phyloP scores from a whole-genome alignment of 2,888 invertebrate genomes.

The Melipona bicolor region DNA sequence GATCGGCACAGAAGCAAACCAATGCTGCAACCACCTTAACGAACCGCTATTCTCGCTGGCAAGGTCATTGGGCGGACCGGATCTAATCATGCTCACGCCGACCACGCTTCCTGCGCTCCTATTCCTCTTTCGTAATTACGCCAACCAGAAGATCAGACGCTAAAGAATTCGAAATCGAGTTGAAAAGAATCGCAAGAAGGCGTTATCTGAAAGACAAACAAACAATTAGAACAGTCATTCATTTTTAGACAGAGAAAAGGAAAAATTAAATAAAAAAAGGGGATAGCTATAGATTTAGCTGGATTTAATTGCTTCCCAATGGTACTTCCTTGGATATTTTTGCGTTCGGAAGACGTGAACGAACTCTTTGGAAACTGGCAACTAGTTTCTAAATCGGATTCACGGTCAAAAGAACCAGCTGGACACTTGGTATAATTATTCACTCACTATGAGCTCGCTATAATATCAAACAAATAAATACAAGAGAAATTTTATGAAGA shows the following conservation, averaged over 20 bases:
- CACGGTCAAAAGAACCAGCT: background rate
- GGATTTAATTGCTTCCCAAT: conserved; percentile 23
- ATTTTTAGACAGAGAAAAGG: background rate
- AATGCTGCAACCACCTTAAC: conserved; percentile 77
- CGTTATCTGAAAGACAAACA: no score
- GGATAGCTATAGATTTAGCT: background rate
- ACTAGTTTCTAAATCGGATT: background rate
- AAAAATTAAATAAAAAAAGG: background rate
- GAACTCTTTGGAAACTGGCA: background rate
- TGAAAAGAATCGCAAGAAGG: background rate
- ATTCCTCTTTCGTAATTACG: background rate
- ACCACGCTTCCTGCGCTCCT: conserved; percentile 13
- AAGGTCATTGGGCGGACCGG: conserved; percentile 49
- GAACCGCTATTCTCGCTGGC: conserved; percentile 53
- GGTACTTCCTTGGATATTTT: conserved; percentile 3
- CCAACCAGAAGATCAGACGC: background rate
- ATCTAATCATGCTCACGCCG: conserved; percentile 47
- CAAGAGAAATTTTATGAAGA: background rate
- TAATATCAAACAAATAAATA: background rate
- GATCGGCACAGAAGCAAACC: conserved; percentile 72
- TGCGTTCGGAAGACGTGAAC: conserved; percentile 14
- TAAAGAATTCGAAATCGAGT: background rate
- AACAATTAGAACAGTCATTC: background rate
- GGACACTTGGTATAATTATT: conserved; percentile 18
- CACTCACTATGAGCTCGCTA: background rate